These are phyloP conservation scores for Megaceryle maxima DNA, from an alignment of 2,113 vertebrate genomes.

Conservation along the genomic window DNA sequence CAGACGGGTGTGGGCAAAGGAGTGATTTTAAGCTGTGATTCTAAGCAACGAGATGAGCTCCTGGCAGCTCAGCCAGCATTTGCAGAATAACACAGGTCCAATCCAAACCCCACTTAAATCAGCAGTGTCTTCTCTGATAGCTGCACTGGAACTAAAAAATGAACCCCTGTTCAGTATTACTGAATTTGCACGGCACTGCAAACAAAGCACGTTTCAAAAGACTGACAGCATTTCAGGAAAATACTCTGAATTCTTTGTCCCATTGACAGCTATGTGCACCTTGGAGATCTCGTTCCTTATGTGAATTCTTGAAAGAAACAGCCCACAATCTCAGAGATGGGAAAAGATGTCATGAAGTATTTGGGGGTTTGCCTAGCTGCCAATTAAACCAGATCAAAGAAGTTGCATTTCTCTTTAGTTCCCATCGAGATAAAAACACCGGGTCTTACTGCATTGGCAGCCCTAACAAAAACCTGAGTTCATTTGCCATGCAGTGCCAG, in stretches of 20 bases:
- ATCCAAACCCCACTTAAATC: not conserved
- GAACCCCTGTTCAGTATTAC: fast-evolving
- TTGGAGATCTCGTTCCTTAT: fast-evolving
- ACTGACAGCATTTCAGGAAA: not conserved
- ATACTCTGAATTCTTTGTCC: not conserved
- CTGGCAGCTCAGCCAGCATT: not conserved
- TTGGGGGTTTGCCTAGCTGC: not conserved
- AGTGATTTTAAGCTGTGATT: not conserved
- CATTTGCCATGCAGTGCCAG: not conserved
- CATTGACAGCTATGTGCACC: not conserved
- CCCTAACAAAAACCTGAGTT: not conserved
- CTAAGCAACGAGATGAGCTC: not conserved
- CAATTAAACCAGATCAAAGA: not conserved
- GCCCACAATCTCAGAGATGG: not conserved
- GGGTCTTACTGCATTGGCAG: not conserved
- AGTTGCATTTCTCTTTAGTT: not conserved
- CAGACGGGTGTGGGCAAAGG: not conserved
- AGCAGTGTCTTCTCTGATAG: not conserved
- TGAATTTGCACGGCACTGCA: not conserved
- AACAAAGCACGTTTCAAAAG: not conserved
- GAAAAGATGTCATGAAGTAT: not conserved
- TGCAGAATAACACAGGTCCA: not conserved
- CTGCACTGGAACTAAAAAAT: not conserved
- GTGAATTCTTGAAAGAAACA: not conserved
- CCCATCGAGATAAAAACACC: fast-evolving